These are phyloP conservation scores for Motacilla tschutschensis DNA, from an alignment of 2,113 vertebrate species.

Conservation along the genomic window DNA sequence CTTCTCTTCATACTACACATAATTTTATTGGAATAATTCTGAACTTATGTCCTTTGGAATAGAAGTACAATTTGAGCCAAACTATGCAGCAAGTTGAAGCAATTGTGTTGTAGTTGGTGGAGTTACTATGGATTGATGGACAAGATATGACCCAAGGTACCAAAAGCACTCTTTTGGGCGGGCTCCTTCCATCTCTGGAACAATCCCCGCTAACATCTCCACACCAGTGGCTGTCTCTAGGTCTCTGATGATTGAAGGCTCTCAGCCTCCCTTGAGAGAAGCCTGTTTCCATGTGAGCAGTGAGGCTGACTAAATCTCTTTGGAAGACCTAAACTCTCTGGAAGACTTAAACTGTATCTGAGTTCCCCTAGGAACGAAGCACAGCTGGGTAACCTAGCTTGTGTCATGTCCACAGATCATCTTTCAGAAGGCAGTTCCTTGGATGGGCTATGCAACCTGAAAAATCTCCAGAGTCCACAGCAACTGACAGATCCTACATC, in stretches of 20 bases:
- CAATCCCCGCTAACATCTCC: neutral
- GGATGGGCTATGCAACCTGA: neutral
- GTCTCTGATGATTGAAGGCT: neutral
- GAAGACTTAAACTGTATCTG: neutral
- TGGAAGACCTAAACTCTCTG: neutral
- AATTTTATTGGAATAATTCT: neutral
- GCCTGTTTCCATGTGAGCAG: neutral
- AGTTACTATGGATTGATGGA: neutral
- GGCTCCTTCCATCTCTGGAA: neutral
- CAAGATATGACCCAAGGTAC: neutral
- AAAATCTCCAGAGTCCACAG: neutral
- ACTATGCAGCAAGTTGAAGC: neutral
- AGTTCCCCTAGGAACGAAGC: neutral
- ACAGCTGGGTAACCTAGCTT: neutral
- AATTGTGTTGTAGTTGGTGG: neutral
- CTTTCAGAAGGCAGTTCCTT: neutral
- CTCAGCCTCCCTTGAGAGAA: neutral
- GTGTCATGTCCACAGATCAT: neutral
- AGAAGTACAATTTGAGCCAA: neutral
- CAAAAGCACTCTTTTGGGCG: neutral
- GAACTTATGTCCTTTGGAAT: neutral
- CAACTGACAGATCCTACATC: neutral
- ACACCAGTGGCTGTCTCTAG: neutral
- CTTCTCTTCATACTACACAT: neutral
- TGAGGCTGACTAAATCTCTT: neutral